Percentiles rank a stretch among this genome's conserved stretches.
phyloP scores from a whole-genome alignment of 2,797 vertebrate genomes.

The Buceros bicornis region DNA sequence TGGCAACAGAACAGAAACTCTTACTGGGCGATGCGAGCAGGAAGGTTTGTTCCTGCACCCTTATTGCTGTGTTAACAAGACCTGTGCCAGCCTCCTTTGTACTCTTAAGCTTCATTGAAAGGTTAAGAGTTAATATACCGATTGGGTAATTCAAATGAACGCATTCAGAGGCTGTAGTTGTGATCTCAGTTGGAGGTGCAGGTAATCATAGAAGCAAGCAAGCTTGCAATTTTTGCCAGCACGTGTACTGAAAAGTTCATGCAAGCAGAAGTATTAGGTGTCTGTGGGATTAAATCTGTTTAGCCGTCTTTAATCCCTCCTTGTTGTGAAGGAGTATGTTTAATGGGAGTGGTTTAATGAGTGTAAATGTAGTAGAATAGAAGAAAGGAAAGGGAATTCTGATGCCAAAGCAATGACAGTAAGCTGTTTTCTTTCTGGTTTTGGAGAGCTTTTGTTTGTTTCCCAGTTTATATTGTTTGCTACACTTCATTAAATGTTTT shows the following conservation, averaged over 20 bases:
- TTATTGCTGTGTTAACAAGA: not conserved
- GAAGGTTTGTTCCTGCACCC: not conserved
- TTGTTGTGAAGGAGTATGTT: not conserved
- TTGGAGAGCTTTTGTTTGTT: not conserved
- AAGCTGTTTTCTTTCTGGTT: not conserved
- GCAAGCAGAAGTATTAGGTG: not conserved
- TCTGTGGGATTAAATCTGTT: not conserved
- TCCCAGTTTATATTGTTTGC: not conserved
- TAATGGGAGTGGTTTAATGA: not conserved
- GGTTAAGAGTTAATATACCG: not conserved
- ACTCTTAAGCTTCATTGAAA: not conserved
- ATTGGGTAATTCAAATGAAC: not conserved
- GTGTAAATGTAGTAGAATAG: not conserved
- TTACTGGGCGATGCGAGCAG: fast-evolving
- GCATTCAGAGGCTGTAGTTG: not conserved
- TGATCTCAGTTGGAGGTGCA: not conserved
- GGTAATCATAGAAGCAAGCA: not conserved
- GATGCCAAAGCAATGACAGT: not conserved
- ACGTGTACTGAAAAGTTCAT: not conserved
- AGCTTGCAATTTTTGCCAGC: not conserved
- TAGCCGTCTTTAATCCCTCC: not conserved
- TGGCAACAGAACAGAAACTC: not conserved
- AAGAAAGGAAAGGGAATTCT: not conserved
- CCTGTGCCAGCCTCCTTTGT: not conserved
- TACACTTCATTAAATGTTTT: not conserved